Base-by-base conservation (phyloP, 2,797 vertebrate species). In the Nannoperca obscura region DNA sequence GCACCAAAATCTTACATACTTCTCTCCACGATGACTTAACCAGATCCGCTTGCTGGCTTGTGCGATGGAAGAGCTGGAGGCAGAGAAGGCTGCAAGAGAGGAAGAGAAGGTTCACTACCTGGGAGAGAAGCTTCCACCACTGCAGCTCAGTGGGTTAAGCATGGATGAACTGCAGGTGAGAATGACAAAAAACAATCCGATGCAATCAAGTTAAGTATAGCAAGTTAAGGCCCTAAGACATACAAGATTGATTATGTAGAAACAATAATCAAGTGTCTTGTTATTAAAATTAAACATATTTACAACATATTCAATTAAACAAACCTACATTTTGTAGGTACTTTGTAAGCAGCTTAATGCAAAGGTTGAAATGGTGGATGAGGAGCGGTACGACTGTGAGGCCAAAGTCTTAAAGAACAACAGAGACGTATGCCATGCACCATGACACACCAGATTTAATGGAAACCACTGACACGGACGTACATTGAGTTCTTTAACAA, bases 21-120 rank as follows among this genome's bases (percentile, higher is more conserved):
- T 44, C 10, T 44, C 24, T 50, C 32, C 17, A 15, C 36, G 40
- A 36, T 24, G 40, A 42, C 38, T 14, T 65, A 17, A 49, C 42
- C 40, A 98, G 97, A 97, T 97, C 79, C 91, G 98, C 91, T 94
- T 98, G 93, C 93, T 98, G 77, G 94, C 96, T 78, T 96, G 96
- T 77, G 97, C 97, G 0, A 95, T 92, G 80, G 97, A 97, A 38
- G 94, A 95, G 54, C 94, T 97, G 90, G 81, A 95, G 92, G 0
- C 91, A 93, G 82, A 98, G 76, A 96, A 93, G 0, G 80, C 4
- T 32, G 96, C 96, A 13, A 95, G 94, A 3, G 94, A 96, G 61
- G 91, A 96, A 0, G 95, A 96, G 90, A 98, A 97, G 86, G 92
- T 89, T 17, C 89, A 92, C 8, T 97, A 98, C 78, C 92, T 98